Percentiles rank a stretch among this genome's conserved stretches.
These are phyloP conservation scores for Amiota mariae DNA, from an alignment of 2,888 invertebrate genomes.

Conservation along the genomic window DNA sequence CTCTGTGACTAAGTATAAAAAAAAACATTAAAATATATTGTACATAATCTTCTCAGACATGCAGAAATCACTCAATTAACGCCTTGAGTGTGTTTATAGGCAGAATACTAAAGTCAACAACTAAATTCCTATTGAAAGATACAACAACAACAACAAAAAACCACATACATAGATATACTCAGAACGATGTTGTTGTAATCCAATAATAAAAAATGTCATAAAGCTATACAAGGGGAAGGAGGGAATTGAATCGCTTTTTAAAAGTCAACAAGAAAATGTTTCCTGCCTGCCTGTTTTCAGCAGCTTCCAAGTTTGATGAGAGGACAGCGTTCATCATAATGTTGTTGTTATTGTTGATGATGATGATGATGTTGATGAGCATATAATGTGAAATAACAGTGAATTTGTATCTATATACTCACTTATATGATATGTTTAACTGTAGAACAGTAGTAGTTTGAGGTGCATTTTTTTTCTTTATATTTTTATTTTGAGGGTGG, in stretches of 20 bases:
- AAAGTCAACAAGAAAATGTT: conserved; percentile 61
- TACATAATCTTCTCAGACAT: not conserved
- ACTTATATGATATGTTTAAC: not conserved
- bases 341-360: not conserved
- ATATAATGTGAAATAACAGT: not conserved
- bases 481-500: not conserved
- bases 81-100: conserved; percentile 2
- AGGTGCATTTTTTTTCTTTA: not conserved
- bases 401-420: not conserved
- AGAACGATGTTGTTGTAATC: not conserved
- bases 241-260: conserved; percentile 62
- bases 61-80: conserved; percentile 22
- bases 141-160: not conserved
- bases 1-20: too few species aligned
- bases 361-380: conserved; percentile 15
- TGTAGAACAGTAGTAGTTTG: not conserved
- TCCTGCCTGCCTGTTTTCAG: conserved; percentile 26
- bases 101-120: conserved; percentile 12
- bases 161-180: not conserved
- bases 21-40: not conserved
- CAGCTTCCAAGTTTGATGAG: not conserved
- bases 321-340: not conserved
- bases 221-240: not conserved
- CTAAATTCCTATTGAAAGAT: not conserved
- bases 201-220: conserved; percentile 10